Percentiles rank a stretch among this genome's conserved stretches.
Evolutionary conservation across 2,113 vertebrate genomes (phyloP).

Genomic region (Mastomys coucha): DNA sequence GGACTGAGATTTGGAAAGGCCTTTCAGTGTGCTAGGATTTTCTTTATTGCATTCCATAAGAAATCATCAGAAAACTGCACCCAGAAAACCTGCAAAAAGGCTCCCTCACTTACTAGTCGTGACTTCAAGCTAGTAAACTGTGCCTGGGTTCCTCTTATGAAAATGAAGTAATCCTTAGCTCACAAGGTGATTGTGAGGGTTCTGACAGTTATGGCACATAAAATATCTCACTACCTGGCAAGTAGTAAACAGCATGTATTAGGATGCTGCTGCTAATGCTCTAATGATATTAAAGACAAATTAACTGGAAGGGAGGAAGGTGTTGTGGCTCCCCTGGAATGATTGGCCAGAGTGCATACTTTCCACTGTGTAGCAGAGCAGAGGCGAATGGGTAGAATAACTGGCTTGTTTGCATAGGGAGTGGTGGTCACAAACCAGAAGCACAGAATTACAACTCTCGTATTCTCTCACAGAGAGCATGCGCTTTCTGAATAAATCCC

Average conservation of each 20-base stretch:
- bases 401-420: background rate
- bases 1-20: slow-evolving; percentile 19
- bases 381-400: background rate
- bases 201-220: background rate
- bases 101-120: background rate
- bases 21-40: background rate
- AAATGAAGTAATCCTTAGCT: slow-evolving; percentile 18
- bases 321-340: background rate
- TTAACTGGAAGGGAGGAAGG: slow-evolving; percentile 4
- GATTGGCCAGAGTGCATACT: background rate
- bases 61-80: slow-evolving; percentile 26
- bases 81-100: slow-evolving; percentile 22
- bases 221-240: background rate
- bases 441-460: slow-evolving; percentile 16
- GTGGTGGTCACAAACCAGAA: background rate
- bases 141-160: slow-evolving; percentile 6
- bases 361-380: background rate
- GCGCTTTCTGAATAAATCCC: background rate
- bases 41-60: slow-evolving; percentile 19
- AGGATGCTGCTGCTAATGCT: background rate
- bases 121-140: background rate
- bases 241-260: background rate
- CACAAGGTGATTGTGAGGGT: background rate
- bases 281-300: background rate
- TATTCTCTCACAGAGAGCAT: slow-evolving; percentile 24